phyloP scores from a whole-genome alignment of 2,888 invertebrate species.

The Athalia rosae region DNA sequence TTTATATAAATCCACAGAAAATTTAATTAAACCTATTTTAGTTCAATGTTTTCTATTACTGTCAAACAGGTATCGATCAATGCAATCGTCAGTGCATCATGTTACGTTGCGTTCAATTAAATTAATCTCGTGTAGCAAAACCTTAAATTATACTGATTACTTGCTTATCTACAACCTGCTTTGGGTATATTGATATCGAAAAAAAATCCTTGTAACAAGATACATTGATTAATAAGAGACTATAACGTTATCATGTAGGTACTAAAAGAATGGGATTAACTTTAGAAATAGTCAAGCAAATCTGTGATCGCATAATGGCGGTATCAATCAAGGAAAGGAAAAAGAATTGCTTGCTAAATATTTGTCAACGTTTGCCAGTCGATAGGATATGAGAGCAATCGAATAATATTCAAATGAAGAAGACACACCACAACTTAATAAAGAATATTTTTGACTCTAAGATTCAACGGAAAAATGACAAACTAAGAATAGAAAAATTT shows the following conservation, averaged over 20 bases:
- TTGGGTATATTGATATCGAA: too few relatives aligned
- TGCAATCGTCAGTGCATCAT: constrained; percentile 23
- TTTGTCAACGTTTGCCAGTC: neutral
- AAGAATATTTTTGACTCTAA: neutral
- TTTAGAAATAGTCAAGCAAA: neutral
- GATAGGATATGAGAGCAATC: neutral
- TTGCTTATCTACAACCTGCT: neutral
- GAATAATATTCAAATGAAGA: neutral
- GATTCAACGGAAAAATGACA: neutral
- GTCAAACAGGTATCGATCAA: constrained; percentile 15
- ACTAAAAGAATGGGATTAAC: too few relatives aligned
- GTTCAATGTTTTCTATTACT: constrained; percentile 10
- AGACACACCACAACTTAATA: too few relatives aligned
- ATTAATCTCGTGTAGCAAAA: constrained; percentile 16
- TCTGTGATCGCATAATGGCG: neutral
- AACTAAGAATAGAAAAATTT: neutral
- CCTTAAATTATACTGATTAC: neutral
- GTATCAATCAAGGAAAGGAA: neutral
- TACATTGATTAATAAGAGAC: too few relatives aligned
- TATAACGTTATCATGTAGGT: too few relatives aligned
- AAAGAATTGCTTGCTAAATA: neutral
- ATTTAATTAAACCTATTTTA: constrained; percentile 12
- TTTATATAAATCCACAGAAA: constrained; percentile 24
- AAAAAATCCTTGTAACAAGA: too few relatives aligned
- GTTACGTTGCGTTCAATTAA: constrained; percentile 14